Evolutionary conservation across 2,113 vertebrate genomes (phyloP), one percentile per base, ranked within the genome.

Genomic region (Albula glossodonta): DNA sequence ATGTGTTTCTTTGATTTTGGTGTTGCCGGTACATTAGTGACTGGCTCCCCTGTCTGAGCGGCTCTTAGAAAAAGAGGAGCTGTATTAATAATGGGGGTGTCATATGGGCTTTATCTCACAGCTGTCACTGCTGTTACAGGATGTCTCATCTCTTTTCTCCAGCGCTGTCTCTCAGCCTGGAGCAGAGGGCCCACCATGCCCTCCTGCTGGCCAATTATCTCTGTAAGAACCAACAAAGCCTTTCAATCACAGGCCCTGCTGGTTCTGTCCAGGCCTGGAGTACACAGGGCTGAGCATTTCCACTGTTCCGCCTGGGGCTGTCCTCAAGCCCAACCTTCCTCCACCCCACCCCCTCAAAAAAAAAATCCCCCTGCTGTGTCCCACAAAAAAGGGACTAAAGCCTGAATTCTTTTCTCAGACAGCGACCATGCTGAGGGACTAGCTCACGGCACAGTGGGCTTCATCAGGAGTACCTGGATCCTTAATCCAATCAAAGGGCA

Each of bases 141-240:
- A 25, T 11, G 50, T 52, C 63, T 51, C 50, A 11, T 7, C 50
- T 52, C 66, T 48, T 50, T 78, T 78, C 78, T 74, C 53, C 12
- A 4, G 31, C 22, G 19, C 83, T 53, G 83, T 56, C 83, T 78
- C n/a, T 78, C 51, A 74, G 51, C 83, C 83, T 85, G 25, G 49
- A 22, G n/a, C 52, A 48, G 78, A 78, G 78, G 70, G 79, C 15
- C 22, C 81, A 56, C 7, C n/a, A 50, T 9, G 19, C 13, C 83
- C 86, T 85, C 56, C 78, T 78, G 79, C 79, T 52, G 83, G n/a
- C 66, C 79, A 82, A 84, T 87, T 85, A 87, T n/a, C 52, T 31
- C 60, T 81, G 78, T 50, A 4, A 51, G 81, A 82, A 52, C 66
- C 19, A 70, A 83, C 66, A 83, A 82, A 78, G 81, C 19, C 31